Conservation (phyloP, 2,113 vertebrate species). For the Morone chrysops region DNA sequence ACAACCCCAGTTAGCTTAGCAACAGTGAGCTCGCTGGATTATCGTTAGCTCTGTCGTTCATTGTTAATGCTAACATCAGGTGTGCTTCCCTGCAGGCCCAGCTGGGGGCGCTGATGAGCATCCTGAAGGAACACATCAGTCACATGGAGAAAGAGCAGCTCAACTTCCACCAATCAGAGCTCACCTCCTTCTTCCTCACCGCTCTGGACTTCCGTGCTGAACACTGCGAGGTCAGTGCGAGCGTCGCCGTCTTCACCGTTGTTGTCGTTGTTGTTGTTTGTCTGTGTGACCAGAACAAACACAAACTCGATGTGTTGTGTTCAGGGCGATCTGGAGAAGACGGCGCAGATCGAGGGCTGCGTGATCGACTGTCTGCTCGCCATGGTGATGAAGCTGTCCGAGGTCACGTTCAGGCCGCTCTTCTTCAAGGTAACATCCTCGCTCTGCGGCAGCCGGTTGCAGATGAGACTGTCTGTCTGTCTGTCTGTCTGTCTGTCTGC, state of each 20-base stretch:
- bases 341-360: conserved; percentile 85
- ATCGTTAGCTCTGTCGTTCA: no score
- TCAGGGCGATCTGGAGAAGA: conserved; percentile 88
- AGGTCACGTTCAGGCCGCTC: conserved; percentile 94
- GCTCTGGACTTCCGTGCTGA: conserved; percentile 90
- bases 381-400: conserved; percentile 97
- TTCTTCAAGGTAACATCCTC: conserved; percentile 92
- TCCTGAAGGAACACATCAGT: conserved; percentile 91
- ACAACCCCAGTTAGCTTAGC: no score
- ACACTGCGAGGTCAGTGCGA: conserved; percentile 85
- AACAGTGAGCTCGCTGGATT: no score
- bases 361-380: conserved; percentile 90
- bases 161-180: conserved; percentile 89
- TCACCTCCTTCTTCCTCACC: conserved; percentile 91
- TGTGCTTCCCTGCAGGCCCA: conserved; percentile 78
- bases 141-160: conserved; percentile 91
- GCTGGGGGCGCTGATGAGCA: conserved; percentile 88
- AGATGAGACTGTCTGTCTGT: background rate
- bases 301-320: no score
- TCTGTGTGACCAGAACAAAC: no score
- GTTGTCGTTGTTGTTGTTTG: no score
- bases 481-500: background rate
- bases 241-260: no score
- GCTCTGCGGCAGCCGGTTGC: background rate
- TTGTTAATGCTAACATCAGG: background rate